Evolutionary conservation across 37 sponge, comb jelly and placozoan genomes (phyloP).

Genomic region (Tethya wilhelma): DNA sequence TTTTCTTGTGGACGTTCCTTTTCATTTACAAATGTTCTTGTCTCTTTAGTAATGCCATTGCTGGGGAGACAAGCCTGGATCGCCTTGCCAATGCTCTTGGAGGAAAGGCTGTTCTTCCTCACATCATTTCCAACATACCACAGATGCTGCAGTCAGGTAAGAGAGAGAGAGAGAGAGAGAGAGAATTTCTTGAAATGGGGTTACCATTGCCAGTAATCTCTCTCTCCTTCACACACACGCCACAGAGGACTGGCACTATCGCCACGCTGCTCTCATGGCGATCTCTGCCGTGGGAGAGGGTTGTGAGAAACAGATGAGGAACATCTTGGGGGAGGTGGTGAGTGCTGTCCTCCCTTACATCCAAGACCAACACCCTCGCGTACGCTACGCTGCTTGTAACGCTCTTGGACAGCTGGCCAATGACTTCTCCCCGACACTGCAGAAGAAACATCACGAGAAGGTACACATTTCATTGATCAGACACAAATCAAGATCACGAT

Average conservation of each 20-base stretch:
- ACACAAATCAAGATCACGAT: background rate
- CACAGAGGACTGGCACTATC: constrained; percentile 87
- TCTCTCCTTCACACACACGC: background rate
- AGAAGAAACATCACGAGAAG: constrained; percentile 88
- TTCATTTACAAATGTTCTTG: no score
- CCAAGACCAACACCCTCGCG: constrained; percentile 89
- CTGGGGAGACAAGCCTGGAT: constrained; percentile 92
- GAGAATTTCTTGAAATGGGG: background rate
- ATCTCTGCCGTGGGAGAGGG: constrained; percentile 96
- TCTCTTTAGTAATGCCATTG: constrained; percentile 69
- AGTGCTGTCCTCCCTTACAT: constrained; percentile 80
- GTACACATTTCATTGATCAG: constrained; percentile 15
- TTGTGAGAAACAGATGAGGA: constrained; percentile 91
- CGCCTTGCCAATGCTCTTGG: constrained; percentile 95
- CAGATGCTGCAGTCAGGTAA: constrained; percentile 81
- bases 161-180: background rate
- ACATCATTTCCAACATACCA: constrained; percentile 85
- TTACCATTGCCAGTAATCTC: background rate
- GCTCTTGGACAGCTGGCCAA: constrained; percentile 95
- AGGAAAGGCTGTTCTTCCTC: constrained; percentile 90
- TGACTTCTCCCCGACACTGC: constrained; percentile 90
- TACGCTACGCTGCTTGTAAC: constrained; percentile 95
- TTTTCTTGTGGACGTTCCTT: no score
- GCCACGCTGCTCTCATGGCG: constrained; percentile 95
- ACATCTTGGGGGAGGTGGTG: constrained; percentile 81